phyloP scores from a whole-genome alignment of 2,888 invertebrate species.

The Capitulum mitella region DNA sequence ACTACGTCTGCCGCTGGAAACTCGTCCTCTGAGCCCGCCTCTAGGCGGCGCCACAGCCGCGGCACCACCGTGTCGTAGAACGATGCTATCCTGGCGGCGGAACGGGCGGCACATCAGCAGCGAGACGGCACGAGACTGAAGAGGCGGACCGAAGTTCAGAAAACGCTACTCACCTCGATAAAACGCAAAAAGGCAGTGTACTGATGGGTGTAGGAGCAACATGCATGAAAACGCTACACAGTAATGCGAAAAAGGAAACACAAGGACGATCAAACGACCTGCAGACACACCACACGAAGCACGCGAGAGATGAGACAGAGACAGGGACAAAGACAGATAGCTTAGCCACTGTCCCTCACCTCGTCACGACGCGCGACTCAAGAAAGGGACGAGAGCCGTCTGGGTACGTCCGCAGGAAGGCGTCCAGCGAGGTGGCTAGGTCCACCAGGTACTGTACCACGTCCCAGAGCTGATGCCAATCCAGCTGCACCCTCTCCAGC shows the following conservation, averaged over 20 bases:
- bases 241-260: too few species aligned
- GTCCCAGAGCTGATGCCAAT: constrained; percentile 44
- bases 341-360: neutral
- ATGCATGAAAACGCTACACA: neutral
- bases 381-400: constrained; percentile 51
- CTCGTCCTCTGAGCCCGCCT: constrained; percentile 13
- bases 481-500: neutral
- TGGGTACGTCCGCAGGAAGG: constrained; percentile 61
- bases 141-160: neutral
- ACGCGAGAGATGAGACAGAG: too few species aligned
- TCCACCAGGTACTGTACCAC: constrained; percentile 62
- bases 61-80: constrained; percentile 70
- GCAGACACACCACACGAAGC: too few species aligned
- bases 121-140: too few species aligned
- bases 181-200: too few species aligned
- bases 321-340: neutral
- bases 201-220: neutral
- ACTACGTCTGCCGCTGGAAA: neutral
- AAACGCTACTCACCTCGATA: too few species aligned
- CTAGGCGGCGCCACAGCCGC: constrained; percentile 45
- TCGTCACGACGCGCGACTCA: constrained; percentile 49
- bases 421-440: constrained; percentile 58
- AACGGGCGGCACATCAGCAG: too few species aligned
- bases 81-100: constrained; percentile 57
- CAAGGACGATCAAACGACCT: too few species aligned